Evolutionary conservation across 2,888 invertebrate genomes (phyloP), one percentile per base, ranked within the genome.

Genomic region (Gordius sp.): DNA sequence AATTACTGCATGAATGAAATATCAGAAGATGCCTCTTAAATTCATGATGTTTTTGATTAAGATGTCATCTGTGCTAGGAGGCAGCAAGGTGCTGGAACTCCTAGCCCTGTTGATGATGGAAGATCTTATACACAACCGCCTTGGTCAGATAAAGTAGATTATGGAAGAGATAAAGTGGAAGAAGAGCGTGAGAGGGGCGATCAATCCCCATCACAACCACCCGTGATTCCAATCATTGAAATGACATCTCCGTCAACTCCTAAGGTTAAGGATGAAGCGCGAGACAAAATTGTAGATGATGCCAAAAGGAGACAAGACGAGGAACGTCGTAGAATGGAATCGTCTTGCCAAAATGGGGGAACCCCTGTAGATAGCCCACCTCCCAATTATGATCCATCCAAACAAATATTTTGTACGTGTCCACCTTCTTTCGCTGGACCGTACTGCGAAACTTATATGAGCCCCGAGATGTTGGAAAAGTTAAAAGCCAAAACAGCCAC

Each of bases 271-370:
- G 47, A 47, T 20, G 47, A 47, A 20, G 8, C 8, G 4, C 8
- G 47, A 20, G 47, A 47, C 23, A 23, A 8, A 8, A 8, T n/a
- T n/a, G 23, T 47, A 4, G 47, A 47, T 18, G 4, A 47, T 18
- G 23, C 8, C 8, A 8, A 20, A 47, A 8, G 20, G 20, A 4
- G 20, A n/a, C 23, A 47, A 8, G 16, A 47, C 8, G 20, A 47
- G 8, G 23, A 47, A 47, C 4, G 8, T n/a, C 4, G 47, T 4
- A 8, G 23, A n/a, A 47, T 47, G 47, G 47, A 47, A n/a, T n/a
- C 47, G 47, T n/a, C 16, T 47, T 47, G 47, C 47, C 47, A 47
- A 8, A 47, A 47, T 20, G 47, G 47, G 8, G 47, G 47, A 13
- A 47, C 47, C 16, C 23, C 47, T 4, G 16, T 18, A 20, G 47